Conservation (phyloP, 92 coral and sea anemone species). For the Porites rus region DNA sequence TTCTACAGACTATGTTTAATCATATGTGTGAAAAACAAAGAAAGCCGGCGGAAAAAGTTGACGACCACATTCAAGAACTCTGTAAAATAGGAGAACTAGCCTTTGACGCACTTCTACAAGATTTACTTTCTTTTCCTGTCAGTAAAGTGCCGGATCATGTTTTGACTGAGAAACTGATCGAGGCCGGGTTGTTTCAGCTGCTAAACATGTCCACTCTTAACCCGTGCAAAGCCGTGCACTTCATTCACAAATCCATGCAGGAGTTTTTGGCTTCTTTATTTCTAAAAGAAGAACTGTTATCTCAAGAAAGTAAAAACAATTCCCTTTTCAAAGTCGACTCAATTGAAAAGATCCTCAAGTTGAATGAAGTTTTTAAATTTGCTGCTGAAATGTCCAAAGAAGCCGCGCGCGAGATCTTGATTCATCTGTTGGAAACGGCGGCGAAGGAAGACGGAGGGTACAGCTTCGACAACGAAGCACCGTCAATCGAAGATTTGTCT, state of each 20-base stretch:
- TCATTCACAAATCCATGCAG: conserved; percentile 1
- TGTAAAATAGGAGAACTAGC: background rate
- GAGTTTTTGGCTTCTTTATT: background rate
- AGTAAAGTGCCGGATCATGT: background rate
- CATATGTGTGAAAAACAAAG: background rate
- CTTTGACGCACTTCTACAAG: background rate
- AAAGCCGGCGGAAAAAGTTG: background rate
- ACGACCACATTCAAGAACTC: background rate
- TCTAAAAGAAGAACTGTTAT: background rate
- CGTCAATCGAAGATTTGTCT: too few species aligned
- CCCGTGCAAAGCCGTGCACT: background rate
- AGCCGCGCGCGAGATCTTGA: background rate
- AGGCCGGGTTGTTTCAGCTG: background rate
- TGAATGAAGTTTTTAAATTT: background rate
- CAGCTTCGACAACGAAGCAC: too few species aligned
- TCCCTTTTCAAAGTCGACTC: background rate
- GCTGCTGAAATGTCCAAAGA: background rate
- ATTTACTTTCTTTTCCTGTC: background rate
- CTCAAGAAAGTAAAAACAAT: background rate
- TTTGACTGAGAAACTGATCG: background rate
- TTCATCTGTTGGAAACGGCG: background rate
- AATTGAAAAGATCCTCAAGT: background rate
- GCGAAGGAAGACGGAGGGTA: background rate
- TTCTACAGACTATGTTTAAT: background rate
- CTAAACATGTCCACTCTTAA: background rate